phyloP scores from a whole-genome alignment of 2,888 invertebrate species.

The Hypercompe scribonia region DNA sequence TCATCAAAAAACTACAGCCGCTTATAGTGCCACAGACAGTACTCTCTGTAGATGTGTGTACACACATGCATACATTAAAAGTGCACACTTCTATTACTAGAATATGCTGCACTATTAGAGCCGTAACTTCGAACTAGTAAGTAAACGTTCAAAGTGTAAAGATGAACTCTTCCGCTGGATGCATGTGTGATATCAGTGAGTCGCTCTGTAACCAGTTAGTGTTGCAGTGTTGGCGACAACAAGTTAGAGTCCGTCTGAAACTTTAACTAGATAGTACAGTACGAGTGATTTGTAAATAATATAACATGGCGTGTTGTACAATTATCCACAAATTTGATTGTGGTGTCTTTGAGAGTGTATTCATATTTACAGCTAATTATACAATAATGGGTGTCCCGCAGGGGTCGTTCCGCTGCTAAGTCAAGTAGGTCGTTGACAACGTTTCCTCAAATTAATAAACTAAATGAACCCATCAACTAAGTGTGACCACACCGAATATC shows the following conservation, averaged over 20 bases:
- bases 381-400: background rate
- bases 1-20: too few species aligned
- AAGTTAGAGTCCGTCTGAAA: background rate
- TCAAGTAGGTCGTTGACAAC: slow-evolving; percentile 10
- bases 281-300: background rate
- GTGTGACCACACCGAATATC: background rate
- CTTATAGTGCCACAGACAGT: background rate
- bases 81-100: too few species aligned
- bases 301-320: background rate
- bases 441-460: slow-evolving; percentile 13
- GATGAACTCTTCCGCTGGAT: too few species aligned
- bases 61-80: too few species aligned
- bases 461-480: background rate
- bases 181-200: too few species aligned
- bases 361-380: background rate
- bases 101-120: background rate
- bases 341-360: background rate
- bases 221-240: too few species aligned
- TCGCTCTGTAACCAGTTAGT: too few species aligned
- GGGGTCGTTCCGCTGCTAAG: slow-evolving; percentile 3
- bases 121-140: background rate
- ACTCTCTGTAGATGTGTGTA: background rate
- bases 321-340: background rate
- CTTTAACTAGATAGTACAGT: background rate
- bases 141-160: background rate